Percentiles rank a stretch among this genome's conserved stretches.
phyloP scores from a whole-genome alignment of 2,113 vertebrate species.

The Columbina picui region DNA sequence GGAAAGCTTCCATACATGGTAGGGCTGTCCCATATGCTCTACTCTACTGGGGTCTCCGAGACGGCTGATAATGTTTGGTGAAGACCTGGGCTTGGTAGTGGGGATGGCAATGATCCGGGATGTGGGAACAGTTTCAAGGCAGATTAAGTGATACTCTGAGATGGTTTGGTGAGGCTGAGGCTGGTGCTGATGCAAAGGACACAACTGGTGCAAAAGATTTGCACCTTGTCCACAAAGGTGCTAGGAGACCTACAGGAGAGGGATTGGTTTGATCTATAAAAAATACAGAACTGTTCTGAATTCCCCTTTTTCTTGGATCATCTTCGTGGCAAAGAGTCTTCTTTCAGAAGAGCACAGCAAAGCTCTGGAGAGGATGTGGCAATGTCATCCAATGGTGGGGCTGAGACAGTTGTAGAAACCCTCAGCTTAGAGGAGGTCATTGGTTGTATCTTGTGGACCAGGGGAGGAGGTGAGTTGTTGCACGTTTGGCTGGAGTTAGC shows the following conservation, averaged over 20 bases:
- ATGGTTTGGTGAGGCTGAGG: neutral
- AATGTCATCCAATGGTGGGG: neutral
- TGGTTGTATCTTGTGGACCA: neutral
- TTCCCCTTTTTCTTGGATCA: neutral
- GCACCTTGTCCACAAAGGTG: neutral
- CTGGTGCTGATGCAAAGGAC: neutral
- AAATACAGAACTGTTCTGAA: neutral
- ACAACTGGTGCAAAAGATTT: neutral
- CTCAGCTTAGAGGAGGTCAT: neutral
- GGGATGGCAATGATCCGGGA: neutral
- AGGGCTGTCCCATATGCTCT: neutral
- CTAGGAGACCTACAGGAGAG: neutral
- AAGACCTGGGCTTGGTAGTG: neutral
- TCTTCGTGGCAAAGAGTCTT: neutral
- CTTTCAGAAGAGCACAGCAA: neutral
- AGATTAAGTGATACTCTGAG: neutral
- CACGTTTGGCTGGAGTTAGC: conserved; percentile 6
- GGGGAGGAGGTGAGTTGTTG: neutral
- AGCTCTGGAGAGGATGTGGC: neutral
- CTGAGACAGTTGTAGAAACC: neutral
- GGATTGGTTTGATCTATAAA: neutral
- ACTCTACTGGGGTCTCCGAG: neutral
- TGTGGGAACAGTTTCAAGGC: neutral
- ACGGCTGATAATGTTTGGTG: neutral
- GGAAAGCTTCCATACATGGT: neutral